Evolutionary conservation across 2,113 vertebrate species (phyloP), one percentile per base, ranked within the genome.

Genomic region (Cinclus cinclus): DNA sequence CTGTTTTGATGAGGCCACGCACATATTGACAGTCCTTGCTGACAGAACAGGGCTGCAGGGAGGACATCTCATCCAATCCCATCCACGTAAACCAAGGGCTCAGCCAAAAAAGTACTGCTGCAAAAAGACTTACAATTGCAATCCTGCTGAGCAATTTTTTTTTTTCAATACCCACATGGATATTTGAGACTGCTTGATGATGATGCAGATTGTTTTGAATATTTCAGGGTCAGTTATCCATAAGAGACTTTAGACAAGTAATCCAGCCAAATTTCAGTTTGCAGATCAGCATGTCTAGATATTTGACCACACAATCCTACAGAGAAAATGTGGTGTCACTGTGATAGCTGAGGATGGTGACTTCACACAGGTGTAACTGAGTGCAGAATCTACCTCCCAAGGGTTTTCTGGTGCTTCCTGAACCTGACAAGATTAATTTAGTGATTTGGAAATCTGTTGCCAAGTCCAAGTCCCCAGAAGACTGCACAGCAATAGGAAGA

Each of bases 381-480:
- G 47, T 6, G 4, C 84, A 79, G 87, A 89, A 91, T 89, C 49
- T 21, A 41, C 46, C 31, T 96, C 93, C 73, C 88, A 81, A 71
- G 62, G 69, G 94, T 60, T 42, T 78, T 81, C 60, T 92, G 90
- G 76, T 89, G 95, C 95, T 97, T 97, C 96, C 97, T 98, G 97
- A 98, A 97, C 95, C 95, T 97, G 97, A 98, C 98, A 97, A 96
- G 97, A 98, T 97, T 97, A 97, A 98, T 98, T 98, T 97, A 98
- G 95, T 86, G 90, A 98, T 97, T 79, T 97, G 94, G 97, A 97
- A 63, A 24, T 46, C 86, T 25, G 88, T 96, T 97, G 97, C 97
- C 97, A 97, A 98, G 96, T 87, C 90, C 83, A 10, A 62, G 95
- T 94, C 91, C 95, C 96, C 96, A 94, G 92, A 97, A 96, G 97